Base-by-base conservation (phyloP, 2,797 vertebrate species). In the Micromesistius poutassou region DNA sequence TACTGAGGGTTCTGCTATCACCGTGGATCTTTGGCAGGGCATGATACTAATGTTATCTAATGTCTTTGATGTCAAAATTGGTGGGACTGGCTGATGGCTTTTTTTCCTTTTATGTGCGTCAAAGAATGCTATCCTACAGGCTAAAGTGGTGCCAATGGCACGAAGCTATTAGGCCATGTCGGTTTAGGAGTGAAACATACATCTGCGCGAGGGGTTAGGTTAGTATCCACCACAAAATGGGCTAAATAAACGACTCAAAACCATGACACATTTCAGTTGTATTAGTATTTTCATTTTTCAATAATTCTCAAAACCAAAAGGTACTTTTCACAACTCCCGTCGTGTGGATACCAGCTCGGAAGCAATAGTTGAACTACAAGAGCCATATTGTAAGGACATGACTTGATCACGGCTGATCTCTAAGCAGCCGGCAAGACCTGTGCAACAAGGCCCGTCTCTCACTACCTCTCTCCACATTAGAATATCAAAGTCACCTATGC, bases 401-500 rank as follows among this genome's bases (percentile, higher is more conserved):
- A 12, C 62, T 68, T n/a, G 25, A 68, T 28, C 25, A 68, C 62
- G 3, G 70, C 70, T 31, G 70, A 33, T 66, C 30, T 33, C 71
- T 76, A 7, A 73, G n/a, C 72, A 78, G 74, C 73, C 13, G 73
- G 76, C 72, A 31, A 78, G 75, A 82, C 87, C 83, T 83, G 55
- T 82, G 46, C 78, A 84, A 76, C 85, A 77, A 70, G 85, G 62
- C 81, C 86, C 78, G 72, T 85, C 68, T 31, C 68, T 30, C 68
- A 25, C 81, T 84, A 8, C 55, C 22, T 81, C 82, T 88, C 55
- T 66, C n/a, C 10, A 10, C 83, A 83, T 89, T 90, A 84, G 82
- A 91, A 89, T 91, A 90, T 92, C 88, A 91, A 91, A 90, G 85
- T 73, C 81, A 81, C 74, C 82, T 81, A 81, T 12, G 62, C 62